phyloP scores from a whole-genome alignment of 2,113 vertebrate genomes.

The Lepus europaeus region DNA sequence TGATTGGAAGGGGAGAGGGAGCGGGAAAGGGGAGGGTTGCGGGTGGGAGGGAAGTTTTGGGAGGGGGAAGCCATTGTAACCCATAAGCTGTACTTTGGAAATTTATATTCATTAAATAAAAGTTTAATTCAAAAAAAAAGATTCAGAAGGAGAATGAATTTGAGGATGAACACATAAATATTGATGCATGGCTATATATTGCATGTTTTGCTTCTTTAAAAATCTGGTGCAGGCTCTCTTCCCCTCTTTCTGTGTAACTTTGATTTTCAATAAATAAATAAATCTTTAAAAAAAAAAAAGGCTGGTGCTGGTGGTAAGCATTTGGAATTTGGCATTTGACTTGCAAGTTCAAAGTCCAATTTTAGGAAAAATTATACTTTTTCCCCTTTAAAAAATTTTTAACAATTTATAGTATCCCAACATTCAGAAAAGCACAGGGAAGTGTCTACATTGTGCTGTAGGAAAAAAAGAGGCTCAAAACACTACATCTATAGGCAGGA shows the following conservation, averaged over 20 bases:
- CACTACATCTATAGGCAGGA: neutral
- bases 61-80: too few species aligned
- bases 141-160: neutral
- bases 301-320: neutral
- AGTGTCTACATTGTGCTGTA: neutral
- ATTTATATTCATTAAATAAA: too few species aligned
- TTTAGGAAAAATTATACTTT: conserved; percentile 3
- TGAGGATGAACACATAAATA: neutral
- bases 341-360: neutral
- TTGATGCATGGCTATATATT: neutral
- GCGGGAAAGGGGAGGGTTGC: too few species aligned
- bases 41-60: too few species aligned
- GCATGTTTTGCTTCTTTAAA: neutral
- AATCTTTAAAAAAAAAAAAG: neutral
- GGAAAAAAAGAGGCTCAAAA: neutral
- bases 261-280: too few species aligned
- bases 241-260: too few species aligned
- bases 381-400: conserved; percentile 1
- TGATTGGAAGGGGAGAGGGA: too few species aligned
- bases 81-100: too few species aligned
- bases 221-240: neutral
- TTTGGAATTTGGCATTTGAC: too few species aligned
- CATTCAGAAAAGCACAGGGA: neutral
- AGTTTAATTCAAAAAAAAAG: neutral
- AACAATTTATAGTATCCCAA: neutral